Conservation (phyloP, 2,888 invertebrate genomes). For the Tanytarsus gracilentus region DNA sequence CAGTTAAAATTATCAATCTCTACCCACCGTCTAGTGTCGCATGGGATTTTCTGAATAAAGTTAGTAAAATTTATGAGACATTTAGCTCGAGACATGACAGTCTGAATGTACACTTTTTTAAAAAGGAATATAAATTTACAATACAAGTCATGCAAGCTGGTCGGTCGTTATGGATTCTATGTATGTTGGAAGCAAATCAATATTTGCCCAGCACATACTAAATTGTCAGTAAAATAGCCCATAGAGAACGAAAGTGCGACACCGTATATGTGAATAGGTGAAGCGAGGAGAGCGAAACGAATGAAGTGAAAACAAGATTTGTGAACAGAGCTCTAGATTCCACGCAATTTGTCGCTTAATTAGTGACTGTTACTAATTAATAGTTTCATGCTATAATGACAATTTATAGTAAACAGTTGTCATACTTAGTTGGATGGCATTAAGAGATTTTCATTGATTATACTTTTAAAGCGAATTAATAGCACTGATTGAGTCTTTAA, state of each 20-base stretch:
- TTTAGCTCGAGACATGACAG: too few species aligned
- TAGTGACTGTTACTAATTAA: conserved; percentile 1
- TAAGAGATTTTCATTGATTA: not conserved
- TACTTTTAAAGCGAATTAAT: conserved; percentile 10
- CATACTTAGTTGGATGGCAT: not conserved
- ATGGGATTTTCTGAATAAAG: too few species aligned
- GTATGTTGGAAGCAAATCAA: conserved; percentile 1
- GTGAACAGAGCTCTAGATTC: conserved; percentile 11
- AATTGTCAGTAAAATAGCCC: conserved; percentile 4
- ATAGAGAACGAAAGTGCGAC: not conserved
- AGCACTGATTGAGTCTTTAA: not conserved
- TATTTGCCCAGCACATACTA: conserved; percentile 13
- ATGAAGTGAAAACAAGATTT: conserved; percentile 28
- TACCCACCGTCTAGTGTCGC: too few species aligned
- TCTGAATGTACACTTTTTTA: too few species aligned
- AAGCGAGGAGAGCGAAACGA: not conserved
- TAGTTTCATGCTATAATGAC: conserved; percentile 6
- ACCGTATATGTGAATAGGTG: too few species aligned
- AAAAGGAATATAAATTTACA: too few species aligned
- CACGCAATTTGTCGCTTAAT: conserved; percentile 22
- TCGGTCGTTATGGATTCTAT: too few species aligned
- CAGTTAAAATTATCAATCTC: too few species aligned
- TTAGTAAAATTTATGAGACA: too few species aligned
- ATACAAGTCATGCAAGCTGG: too few species aligned
- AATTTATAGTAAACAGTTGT: too few species aligned